Base-by-base conservation (phyloP, 2,797 vertebrate genomes). In the Myotis findleyi region DNA sequence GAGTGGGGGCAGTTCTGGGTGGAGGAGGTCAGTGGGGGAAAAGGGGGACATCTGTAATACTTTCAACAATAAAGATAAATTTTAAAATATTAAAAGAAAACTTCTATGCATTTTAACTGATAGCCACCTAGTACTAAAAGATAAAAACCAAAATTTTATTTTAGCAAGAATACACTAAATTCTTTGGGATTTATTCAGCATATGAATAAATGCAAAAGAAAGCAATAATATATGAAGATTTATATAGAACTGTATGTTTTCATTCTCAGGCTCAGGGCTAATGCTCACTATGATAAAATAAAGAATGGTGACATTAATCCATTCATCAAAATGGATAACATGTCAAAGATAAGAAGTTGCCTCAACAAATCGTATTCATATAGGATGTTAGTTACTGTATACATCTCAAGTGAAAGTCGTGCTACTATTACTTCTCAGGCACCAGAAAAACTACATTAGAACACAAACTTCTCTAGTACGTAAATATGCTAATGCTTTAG, bases 131-230 rank as follows among this genome's bases (percentile, higher is more conserved):
- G 2, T 66, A 82, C n/a, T 51, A 57, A 82, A 57, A 84, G 38
- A 69, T 51, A 59, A 93, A 72, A 91, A 57, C 0, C 4, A 64
- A 94, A 95, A 72, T 25, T 53, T 18, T 5, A 51, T 66, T 80
- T 89, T 89, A 87, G 8, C 14, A 86, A 38, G 38, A 91, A 87
- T 10, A 0, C 36, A 53, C 36, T 36, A 36, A 77, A 53, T 66
- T 64, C 25, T 80, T 68, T 59, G 82, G 18, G 69, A 62, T 76
- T 59, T n/a, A 84, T 53, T 82, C 18, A 51, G n/a, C n/a, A 90
- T 51, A 89, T 64, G 16, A 93, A 83, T 77, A 89, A 87, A 89
- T 83, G 18, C 6, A 93, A 93, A 89, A 82, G 20, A 16, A 95
- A 93, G 30, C n/a, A 94, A 27, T 38, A 75, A 33, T 12, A 47